Evolutionary conservation across 1,140 invertebrate genomes (phyloP), one percentile per base, ranked within the genome.

Genomic region (Zaprionus gabonicus): DNA sequence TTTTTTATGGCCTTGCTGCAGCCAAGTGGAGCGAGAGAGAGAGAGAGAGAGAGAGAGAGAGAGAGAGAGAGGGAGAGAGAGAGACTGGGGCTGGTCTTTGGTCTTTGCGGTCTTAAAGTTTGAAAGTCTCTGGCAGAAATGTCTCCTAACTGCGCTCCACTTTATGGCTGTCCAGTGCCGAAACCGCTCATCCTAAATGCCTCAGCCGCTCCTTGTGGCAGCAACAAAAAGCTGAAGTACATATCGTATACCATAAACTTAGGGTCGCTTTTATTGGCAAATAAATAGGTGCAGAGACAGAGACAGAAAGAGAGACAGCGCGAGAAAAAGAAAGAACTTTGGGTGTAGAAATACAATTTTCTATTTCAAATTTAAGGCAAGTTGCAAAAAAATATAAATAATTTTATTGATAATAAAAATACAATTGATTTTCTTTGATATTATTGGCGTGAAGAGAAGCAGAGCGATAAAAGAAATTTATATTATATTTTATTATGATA

Each of bases 1-100:
- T 55, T 60, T 62, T 66, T 63, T 46, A 59, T 51, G 28, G 69
- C 60, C 57, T 64, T 64, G 63, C 49, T 41, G 51, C 51, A 53
- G 69, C 36, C 27, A 55, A 49, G 51, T 36, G 53, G 10, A 53
- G 34, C 0, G 15, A 53, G 31, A 13, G 25, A 17, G 7, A 38
- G 44, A 20, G 13, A 12, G 20, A 28, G 20, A 36, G 13, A 31
- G 25, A 34, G n/a, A n/a, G 5, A 17, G 13, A 31, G 25, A 34
- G 44, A 20, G 44, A 15, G 44, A 20, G 13, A 17, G 44, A 20
- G 13, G 7, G 20, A 28, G 20, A 36, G 13, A 31, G 25, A 34
- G n/a, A n/a, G 5, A 17, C 13, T 15, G 38, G 3, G 6, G 2
- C 2, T 38, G 36, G 36, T 38, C 36, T 38, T 38, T 38, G 27